Evolutionary conservation across 2,113 vertebrate species (phyloP).

Genomic region (Notothenia rossii): DNA sequence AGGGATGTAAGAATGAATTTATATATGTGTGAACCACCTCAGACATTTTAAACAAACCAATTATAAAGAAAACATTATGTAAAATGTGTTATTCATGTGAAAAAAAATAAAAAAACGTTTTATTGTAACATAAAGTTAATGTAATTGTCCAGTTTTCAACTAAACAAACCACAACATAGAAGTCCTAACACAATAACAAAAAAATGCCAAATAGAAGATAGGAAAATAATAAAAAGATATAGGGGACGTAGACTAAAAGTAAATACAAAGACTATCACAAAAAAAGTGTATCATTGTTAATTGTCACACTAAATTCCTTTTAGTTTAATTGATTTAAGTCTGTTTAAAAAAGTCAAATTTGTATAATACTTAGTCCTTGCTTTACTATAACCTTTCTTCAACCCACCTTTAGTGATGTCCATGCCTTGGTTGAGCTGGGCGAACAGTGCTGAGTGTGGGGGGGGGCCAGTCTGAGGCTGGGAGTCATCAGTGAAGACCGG

Average conservation of each 20-base stretch:
- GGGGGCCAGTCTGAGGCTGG: slow-evolving; percentile 76
- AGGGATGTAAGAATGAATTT: not conserved
- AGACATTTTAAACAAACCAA: not conserved
- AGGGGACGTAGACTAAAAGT: too few species aligned
- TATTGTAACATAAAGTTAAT: too few species aligned
- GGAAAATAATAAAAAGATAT: too few species aligned
- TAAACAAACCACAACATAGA: too few species aligned
- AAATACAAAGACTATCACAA: too few species aligned
- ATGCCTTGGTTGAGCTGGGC: slow-evolving; percentile 96
- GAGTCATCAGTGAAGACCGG: slow-evolving; percentile 73
- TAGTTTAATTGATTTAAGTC: not conserved
- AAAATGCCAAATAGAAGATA: too few species aligned
- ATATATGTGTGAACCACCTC: not conserved
- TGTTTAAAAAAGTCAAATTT: not conserved
- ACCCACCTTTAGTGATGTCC: slow-evolving; percentile 92
- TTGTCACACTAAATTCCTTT: not conserved
- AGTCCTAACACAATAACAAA: too few species aligned
- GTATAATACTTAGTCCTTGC: not conserved
- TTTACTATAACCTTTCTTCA: not conserved
- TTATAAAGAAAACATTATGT: not conserved
- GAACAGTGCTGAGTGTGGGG: slow-evolving; percentile 90
- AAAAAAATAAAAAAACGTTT: not conserved
- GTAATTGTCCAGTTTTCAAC: too few species aligned
- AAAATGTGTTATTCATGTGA: too few species aligned
- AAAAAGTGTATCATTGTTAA: too few species aligned